Evolutionary conservation across 2,888 invertebrate species (phyloP).

Genomic region (Drosophila kanekoi): DNA sequence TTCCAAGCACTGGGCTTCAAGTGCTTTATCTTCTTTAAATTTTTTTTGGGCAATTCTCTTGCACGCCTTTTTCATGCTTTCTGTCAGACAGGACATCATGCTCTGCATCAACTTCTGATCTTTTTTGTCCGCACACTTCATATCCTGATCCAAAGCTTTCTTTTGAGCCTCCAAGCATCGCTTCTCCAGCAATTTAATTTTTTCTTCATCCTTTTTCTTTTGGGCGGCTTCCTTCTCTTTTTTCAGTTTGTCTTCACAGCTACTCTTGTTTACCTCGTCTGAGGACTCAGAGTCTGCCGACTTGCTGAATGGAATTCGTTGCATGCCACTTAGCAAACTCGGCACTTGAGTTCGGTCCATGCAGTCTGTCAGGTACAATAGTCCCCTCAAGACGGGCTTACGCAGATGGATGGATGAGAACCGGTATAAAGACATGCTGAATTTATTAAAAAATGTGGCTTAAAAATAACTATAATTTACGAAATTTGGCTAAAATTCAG

Average conservation of each 20-base stretch:
- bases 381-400: not conserved
- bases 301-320: not conserved
- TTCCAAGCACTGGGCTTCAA: not conserved
- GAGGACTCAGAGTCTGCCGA: not conserved
- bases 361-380: conserved; percentile 2
- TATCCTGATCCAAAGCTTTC: not conserved
- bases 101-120: conserved; percentile 16
- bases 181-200: conserved; percentile 20
- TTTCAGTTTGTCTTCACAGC: conserved; percentile 10
- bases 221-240: not conserved
- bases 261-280: not conserved
- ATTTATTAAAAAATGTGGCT: not conserved
- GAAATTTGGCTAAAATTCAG: not conserved
- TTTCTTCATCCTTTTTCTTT: conserved; percentile 11
- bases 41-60: conserved; percentile 22
- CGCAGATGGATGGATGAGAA: not conserved
- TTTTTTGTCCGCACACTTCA: not conserved
- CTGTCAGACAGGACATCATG: conserved; percentile 30
- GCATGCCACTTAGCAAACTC: not conserved
- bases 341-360: conserved; percentile 3
- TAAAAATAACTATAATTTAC: not conserved
- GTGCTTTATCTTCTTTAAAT: conserved; percentile 14
- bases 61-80: conserved; percentile 32
- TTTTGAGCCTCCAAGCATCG: conserved; percentile 33
- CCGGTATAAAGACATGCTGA: conserved; percentile 24